Evolutionary conservation across 2,888 invertebrate genomes (phyloP).

Genomic region (Desoria tigrina): DNA sequence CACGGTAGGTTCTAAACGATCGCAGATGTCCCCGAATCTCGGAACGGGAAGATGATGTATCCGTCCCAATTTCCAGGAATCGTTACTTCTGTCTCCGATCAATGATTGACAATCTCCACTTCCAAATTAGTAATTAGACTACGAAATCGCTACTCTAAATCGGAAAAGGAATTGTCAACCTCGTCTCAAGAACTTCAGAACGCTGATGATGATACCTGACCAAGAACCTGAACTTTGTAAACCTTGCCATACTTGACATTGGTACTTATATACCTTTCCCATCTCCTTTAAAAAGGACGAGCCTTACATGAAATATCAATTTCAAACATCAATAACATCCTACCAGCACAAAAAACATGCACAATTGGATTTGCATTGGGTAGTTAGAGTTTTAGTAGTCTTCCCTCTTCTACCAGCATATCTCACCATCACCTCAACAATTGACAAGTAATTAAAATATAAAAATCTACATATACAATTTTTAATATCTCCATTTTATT

Average conservation of each 20-base stretch:
- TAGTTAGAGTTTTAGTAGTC: no score
- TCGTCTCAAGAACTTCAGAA: background rate
- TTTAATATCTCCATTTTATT: no score
- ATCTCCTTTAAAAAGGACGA: background rate
- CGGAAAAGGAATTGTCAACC: background rate
- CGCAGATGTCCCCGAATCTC: no score
- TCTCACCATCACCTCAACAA: no score
- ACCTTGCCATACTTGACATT: constrained; percentile 18
- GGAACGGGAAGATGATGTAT: no score
- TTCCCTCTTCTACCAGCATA: no score
- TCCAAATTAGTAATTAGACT: background rate
- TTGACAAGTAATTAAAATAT: no score
- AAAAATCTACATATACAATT: no score
- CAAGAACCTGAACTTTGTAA: constrained; percentile 21
- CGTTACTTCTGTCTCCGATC: no score
- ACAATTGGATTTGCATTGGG: background rate
- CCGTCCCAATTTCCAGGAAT: no score
- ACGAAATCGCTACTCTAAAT: background rate
- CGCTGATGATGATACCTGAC: constrained; percentile 2
- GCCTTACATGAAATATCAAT: constrained; percentile 1
- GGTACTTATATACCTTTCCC: constrained; percentile 20
- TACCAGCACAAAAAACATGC: constrained; percentile 14
- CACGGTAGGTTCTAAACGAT: no score
- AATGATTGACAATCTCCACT: no score
- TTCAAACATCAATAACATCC: constrained; percentile 17